A percentile compares a stretch with the other conserved stretches of the same genome.
phyloP scores from a whole-genome alignment of 2,888 invertebrate species.

The Phyto melanocephala region DNA sequence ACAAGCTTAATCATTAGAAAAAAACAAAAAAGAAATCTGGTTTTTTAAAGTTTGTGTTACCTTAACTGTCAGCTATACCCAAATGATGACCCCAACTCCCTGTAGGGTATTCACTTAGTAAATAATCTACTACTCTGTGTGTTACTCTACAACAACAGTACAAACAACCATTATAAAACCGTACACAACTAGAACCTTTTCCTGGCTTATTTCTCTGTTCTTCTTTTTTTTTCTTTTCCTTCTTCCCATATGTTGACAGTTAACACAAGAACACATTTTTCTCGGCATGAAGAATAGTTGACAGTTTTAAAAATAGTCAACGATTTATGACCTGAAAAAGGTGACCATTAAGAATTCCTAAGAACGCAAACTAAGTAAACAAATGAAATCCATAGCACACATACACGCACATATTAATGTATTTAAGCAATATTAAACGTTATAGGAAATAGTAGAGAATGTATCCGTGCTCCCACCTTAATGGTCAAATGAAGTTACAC shows the following conservation, averaged over 20 bases:
- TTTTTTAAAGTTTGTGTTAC: no score
- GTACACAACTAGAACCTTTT: slow-evolving; percentile 9
- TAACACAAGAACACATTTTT: slow-evolving; percentile 59
- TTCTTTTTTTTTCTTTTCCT: background rate
- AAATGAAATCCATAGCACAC: background rate
- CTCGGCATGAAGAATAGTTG: slow-evolving; percentile 58
- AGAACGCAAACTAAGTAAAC: background rate
- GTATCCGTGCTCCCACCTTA: background rate
- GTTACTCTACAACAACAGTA: background rate
- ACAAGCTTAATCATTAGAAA: background rate
- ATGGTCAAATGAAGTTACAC: slow-evolving; percentile 37
- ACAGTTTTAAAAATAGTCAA: slow-evolving; percentile 61
- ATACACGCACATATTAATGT: no score
- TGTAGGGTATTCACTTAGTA: slow-evolving; percentile 28
- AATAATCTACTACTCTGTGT: slow-evolving; percentile 12
- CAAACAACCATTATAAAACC: slow-evolving; percentile 35
- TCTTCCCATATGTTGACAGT: slow-evolving; percentile 57
- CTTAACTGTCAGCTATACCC: background rate
- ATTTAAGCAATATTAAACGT: slow-evolving; percentile 18
- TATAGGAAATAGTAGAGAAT: background rate
- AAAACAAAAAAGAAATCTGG: no score
- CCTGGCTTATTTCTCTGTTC: slow-evolving; percentile 14
- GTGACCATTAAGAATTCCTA: slow-evolving; percentile 54
- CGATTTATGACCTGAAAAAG: slow-evolving; percentile 63
- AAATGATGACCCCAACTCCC: background rate